Evolutionary conservation across 1,140 invertebrate genomes (phyloP).

Genomic region (Papilio dardanus): DNA sequence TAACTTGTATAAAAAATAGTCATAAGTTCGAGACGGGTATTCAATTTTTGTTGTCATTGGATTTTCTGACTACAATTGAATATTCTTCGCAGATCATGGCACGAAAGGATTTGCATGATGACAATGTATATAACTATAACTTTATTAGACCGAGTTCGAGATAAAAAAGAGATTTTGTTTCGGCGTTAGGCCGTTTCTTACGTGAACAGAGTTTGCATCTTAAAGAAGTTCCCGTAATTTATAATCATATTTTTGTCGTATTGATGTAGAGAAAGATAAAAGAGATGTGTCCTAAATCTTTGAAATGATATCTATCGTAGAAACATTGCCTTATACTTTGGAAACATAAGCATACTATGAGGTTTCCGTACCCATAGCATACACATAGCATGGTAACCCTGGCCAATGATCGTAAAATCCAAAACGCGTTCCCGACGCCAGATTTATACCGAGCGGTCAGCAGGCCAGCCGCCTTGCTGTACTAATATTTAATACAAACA

Average conservation of each 20-base stretch:
- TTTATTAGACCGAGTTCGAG: too few species aligned
- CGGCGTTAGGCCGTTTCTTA: too few species aligned
- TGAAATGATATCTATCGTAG: neutral
- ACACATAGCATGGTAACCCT: conserved; percentile 13
- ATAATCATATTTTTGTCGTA: neutral
- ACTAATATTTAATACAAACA: neutral
- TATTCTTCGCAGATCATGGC: too few species aligned
- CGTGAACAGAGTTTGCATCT: too few species aligned
- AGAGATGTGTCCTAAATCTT: neutral
- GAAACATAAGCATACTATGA: neutral
- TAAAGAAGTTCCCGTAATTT: too few species aligned
- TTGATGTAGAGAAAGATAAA: neutral
- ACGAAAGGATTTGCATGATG: too few species aligned
- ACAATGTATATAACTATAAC: too few species aligned
- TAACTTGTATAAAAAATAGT: too few species aligned
- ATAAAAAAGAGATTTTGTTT: too few species aligned
- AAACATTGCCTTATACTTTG: neutral
- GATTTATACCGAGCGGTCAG: conserved; percentile 5
- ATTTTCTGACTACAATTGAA: too few species aligned
- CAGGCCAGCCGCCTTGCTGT: neutral
- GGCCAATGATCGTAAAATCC: conserved; percentile 17
- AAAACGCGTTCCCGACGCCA: conserved; percentile 22
- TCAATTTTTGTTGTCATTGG: too few species aligned
- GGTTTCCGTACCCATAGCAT: neutral
- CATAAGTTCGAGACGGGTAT: too few species aligned